phyloP scores from a whole-genome alignment of 2,888 invertebrate species.

The Dryocosmus kuriphilus region DNA sequence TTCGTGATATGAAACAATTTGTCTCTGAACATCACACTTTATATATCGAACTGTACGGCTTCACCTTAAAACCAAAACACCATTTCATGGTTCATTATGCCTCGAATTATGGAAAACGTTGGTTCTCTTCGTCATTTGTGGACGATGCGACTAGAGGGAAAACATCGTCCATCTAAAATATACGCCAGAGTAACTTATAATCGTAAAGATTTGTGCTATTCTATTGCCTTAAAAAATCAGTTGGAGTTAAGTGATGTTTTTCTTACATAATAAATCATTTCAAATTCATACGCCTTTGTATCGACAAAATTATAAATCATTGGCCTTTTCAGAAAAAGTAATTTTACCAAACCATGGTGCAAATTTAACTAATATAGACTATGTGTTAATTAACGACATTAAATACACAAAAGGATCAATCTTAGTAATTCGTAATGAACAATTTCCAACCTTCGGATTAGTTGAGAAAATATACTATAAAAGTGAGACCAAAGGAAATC shows the following conservation, averaged over 20 bases:
- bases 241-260: neutral
- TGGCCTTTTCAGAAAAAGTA: constrained; percentile 9
- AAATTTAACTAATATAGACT: neutral
- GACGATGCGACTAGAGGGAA: constrained; percentile 17
- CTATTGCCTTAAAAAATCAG: constrained; percentile 11
- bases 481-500: too few species aligned
- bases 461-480: too few species aligned
- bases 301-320: neutral
- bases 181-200: neutral
- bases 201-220: constrained; percentile 9
- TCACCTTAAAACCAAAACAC: constrained; percentile 6
- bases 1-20: neutral
- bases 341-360: neutral
- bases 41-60: constrained; percentile 5
- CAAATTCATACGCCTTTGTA: neutral
- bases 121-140: constrained; percentile 4
- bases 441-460: too few species aligned
- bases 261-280: constrained; percentile 12
- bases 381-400: too few species aligned
- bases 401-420: too few species aligned
- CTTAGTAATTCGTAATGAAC: too few species aligned
- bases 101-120: constrained; percentile 7
- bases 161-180: constrained; percentile 28
- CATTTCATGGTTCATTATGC: neutral
- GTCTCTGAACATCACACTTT: neutral